phyloP scores from a whole-genome alignment of 1,140 invertebrate genomes.

The Microvelia longipes region DNA sequence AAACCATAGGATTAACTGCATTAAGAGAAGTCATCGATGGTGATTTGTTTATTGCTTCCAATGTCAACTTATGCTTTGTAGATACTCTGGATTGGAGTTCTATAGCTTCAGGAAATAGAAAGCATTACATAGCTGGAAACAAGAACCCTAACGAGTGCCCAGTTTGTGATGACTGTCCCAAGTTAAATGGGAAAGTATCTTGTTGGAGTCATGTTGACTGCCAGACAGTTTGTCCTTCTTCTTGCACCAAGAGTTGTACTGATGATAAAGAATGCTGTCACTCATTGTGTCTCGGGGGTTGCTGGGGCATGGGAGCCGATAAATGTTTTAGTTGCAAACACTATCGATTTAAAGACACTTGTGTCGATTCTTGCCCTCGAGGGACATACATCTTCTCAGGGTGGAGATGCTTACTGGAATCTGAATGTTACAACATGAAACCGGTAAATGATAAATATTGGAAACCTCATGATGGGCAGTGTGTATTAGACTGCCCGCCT shows the following conservation, averaged over 20 bases:
- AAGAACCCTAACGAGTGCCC: not conserved
- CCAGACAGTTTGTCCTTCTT: not conserved
- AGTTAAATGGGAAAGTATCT: not conserved
- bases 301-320: conserved; percentile 12
- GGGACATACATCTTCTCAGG: conserved; percentile 31
- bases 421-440: conserved; percentile 46
- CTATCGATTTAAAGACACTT: conserved; percentile 13
- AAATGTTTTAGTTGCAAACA: conserved; percentile 17
- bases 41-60: not conserved
- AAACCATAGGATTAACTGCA: not conserved
- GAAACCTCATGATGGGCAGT: conserved; percentile 14
- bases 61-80: not conserved
- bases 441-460: conserved; percentile 27
- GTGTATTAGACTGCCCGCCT: conserved; percentile 31
- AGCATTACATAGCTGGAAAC: not conserved
- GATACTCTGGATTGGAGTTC: not conserved
- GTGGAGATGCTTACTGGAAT: conserved; percentile 54
- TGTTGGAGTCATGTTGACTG: not conserved
- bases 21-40: not conserved
- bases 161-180: not conserved
- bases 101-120: not conserved
- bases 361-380: conserved; percentile 18
- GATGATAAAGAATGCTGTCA: conserved; percentile 12
- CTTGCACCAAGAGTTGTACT: not conserved
- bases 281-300: conserved; percentile 20